These are phyloP conservation scores for Ceraclea dissimilis DNA, from an alignment of 2,888 invertebrate genomes.

Conservation along the genomic window DNA sequence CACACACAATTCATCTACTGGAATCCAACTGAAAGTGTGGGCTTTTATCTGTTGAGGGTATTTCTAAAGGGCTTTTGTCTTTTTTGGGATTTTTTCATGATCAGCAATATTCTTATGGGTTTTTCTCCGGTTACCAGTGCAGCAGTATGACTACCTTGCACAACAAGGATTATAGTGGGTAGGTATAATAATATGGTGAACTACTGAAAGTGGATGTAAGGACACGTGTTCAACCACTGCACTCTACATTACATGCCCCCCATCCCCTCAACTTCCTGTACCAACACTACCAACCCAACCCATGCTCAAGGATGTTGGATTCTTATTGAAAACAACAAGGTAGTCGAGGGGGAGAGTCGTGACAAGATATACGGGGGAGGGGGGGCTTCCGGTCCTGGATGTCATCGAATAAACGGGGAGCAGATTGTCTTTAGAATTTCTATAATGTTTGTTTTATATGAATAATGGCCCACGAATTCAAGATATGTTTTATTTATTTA, in stretches of 20 bases:
- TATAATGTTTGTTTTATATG: too few species aligned
- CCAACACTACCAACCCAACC: slow-evolving; percentile 4
- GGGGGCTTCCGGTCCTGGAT: slow-evolving; percentile 5
- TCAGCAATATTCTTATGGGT: too few species aligned
- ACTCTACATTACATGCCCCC: slow-evolving; percentile 1
- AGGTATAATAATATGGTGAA: too few species aligned
- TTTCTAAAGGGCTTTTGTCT: too few species aligned
- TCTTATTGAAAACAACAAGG: neutral
- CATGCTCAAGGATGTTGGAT: neutral
- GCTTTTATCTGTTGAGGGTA: too few species aligned
- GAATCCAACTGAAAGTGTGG: too few species aligned
- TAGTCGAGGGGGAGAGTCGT: neutral
- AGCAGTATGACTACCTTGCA: slow-evolving; percentile 8
- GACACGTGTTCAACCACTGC: slow-evolving; percentile 22
- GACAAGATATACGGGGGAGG: neutral
- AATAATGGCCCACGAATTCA: too few species aligned
- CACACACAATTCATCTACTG: too few species aligned
- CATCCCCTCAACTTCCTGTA: slow-evolving; percentile 6
- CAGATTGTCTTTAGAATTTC: neutral
- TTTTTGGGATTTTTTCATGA: too few species aligned
- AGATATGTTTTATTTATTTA: too few species aligned
- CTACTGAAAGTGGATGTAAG: slow-evolving; percentile 20
- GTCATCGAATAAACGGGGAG: neutral
- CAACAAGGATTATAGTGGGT: neutral
- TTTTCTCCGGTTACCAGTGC: too few species aligned